Percentiles rank a stretch among this genome's conserved stretches.
These are phyloP conservation scores for Graptemys geographica DNA, from an alignment of 2,797 vertebrate genomes.

Conservation along the genomic window DNA sequence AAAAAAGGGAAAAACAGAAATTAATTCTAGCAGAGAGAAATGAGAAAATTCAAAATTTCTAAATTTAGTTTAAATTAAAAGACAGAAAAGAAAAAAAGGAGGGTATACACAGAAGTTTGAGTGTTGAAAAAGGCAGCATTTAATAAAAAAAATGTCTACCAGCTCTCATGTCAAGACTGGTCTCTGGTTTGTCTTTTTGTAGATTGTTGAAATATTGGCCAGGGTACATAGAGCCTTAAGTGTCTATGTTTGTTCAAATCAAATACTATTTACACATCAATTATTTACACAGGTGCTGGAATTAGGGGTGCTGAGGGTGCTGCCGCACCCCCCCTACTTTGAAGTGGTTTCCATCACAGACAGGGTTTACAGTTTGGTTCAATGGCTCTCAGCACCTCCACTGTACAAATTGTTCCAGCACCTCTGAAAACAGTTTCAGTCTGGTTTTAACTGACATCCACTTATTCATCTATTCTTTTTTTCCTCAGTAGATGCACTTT, in stretches of 20 bases:
- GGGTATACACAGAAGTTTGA: too few relatives aligned
- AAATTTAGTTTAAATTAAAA: too few relatives aligned
- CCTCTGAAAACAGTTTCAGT: not conserved
- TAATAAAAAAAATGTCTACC: not conserved
- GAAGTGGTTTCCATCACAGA: too few relatives aligned
- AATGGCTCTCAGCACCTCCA: too few relatives aligned
- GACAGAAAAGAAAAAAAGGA: too few relatives aligned
- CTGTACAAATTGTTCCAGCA: not conserved
- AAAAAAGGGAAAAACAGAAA: not conserved
- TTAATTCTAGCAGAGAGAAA: not conserved
- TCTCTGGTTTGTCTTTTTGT: not conserved
- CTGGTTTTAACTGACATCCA: not conserved
- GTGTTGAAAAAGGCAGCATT: not conserved
- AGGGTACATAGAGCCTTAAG: not conserved
- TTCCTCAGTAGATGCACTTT: not conserved
- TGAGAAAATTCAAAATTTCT: too few relatives aligned
- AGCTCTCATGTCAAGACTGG: too few relatives aligned
- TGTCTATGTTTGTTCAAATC: not conserved
- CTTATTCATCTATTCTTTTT: not conserved
- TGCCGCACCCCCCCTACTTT: too few relatives aligned
- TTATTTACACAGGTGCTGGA: not conserved
- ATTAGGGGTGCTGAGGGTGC: too few relatives aligned
- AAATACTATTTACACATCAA: not conserved
- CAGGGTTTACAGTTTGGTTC: too few relatives aligned
- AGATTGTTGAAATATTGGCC: not conserved